Percentiles rank a stretch among this genome's conserved stretches.
Conservation (phyloP, 1,140 invertebrate species). For the Lepidurus arcticus region DNA sequence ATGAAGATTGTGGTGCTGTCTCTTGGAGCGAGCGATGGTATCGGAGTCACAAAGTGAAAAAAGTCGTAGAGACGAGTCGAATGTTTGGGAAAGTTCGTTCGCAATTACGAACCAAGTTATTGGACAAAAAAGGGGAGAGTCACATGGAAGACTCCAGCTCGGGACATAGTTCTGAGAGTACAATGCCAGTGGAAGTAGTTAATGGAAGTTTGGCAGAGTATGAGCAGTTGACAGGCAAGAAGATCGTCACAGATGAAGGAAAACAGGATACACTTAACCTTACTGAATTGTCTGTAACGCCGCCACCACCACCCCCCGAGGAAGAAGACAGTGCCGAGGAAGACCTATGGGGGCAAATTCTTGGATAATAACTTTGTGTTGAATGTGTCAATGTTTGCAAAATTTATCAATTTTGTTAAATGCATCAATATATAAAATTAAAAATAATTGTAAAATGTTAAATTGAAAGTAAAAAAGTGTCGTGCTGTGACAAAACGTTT, state of each 20-base stretch:
- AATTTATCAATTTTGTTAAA: background rate
- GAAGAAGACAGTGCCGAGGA: background rate
- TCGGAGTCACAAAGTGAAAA: background rate
- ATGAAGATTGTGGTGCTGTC: background rate
- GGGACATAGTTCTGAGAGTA: background rate
- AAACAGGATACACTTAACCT: background rate
- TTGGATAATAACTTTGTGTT: background rate
- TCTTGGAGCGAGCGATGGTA: conserved; percentile 13
- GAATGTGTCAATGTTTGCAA: background rate
- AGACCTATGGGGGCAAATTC: background rate
- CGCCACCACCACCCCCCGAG: background rate
- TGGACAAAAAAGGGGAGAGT: background rate
- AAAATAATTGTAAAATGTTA: background rate
- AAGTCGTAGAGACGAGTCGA: conserved; percentile 10
- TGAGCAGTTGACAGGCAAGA: background rate
- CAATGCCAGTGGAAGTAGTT: background rate
- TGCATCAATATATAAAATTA: background rate
- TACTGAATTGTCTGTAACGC: background rate
- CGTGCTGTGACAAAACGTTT: too few species aligned
- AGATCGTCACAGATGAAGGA: background rate
- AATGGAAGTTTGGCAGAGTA: background rate
- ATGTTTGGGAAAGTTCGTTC: background rate
- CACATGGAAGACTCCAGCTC: background rate
- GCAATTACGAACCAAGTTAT: background rate
- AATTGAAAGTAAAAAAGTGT: too few species aligned